A percentile compares a stretch with the other conserved stretches of the same genome.
Conservation (phyloP, 2,888 invertebrate genomes). For the Venustoraphidia nigricollis region DNA sequence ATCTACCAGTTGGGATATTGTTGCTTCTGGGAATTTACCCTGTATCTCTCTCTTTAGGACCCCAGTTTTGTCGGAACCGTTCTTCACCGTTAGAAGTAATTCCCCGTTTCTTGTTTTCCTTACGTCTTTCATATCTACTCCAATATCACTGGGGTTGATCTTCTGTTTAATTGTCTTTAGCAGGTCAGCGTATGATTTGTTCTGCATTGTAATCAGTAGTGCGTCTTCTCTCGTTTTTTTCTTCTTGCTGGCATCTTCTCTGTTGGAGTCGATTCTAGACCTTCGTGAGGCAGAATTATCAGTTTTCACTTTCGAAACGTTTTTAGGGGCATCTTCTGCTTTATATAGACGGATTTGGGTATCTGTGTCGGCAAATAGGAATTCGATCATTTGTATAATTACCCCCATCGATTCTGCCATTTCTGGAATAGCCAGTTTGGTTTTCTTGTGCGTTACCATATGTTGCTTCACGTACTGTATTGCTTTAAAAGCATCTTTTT, state of each 20-base stretch:
- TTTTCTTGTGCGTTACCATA: too few species aligned
- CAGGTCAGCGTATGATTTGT: too few species aligned
- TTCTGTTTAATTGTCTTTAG: too few species aligned
- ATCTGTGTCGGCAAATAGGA: conserved; percentile 4
- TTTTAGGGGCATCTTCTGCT: neutral
- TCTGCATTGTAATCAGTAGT: conserved; percentile 5
- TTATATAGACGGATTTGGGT: conserved; percentile 3
- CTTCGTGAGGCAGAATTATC: neutral
- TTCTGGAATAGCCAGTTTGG: too few species aligned
- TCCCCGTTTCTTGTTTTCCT: too few species aligned
- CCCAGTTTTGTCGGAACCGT: conserved; percentile 6
- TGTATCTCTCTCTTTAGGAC: conserved; percentile 1
- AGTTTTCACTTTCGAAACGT: neutral
- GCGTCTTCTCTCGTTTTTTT: conserved; percentile 5
- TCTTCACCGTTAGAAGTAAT: conserved; percentile 3
- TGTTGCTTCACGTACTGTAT: too few species aligned
- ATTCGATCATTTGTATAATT: conserved; percentile 7
- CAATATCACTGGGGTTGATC: too few species aligned
- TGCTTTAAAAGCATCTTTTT: too few species aligned
- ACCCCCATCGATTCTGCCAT: too few species aligned
- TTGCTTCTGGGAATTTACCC: too few species aligned
- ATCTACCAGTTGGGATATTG: too few species aligned
- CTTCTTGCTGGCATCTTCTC: neutral
- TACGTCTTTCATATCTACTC: too few species aligned
- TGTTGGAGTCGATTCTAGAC: neutral